phyloP scores from a whole-genome alignment of 2,888 invertebrate species.

The Polymixis lichenea region DNA sequence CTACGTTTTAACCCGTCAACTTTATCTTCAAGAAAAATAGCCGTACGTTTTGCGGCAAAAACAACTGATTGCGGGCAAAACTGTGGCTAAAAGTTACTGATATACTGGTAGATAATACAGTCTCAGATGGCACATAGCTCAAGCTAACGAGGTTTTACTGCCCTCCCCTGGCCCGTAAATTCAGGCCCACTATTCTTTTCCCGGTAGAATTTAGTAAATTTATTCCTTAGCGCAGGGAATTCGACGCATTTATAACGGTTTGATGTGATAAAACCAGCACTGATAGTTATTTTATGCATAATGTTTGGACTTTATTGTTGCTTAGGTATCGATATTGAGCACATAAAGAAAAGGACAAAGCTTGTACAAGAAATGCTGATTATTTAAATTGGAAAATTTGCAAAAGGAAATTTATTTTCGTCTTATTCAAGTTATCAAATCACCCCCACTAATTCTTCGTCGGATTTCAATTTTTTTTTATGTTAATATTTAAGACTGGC shows the following conservation, averaged over 20 bases:
- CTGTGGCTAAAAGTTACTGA: constrained; percentile 71
- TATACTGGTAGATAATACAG: constrained; percentile 74
- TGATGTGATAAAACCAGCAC: constrained; percentile 62
- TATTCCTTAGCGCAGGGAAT: constrained; percentile 78
- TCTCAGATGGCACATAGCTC: constrained; percentile 86
- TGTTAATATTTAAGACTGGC: background rate
- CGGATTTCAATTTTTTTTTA: background rate
- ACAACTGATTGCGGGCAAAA: constrained; percentile 58
- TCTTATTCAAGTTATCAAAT: background rate
- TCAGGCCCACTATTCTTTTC: constrained; percentile 87
- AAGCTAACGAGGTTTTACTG: constrained; percentile 88
- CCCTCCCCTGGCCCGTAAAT: constrained; percentile 86
- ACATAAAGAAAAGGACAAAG: constrained; percentile 34
- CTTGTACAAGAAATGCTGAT: constrained; percentile 11
- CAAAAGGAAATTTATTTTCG: background rate
- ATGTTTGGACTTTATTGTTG: constrained; percentile 48
- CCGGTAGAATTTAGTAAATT: constrained; percentile 86
- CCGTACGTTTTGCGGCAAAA: constrained; percentile 39
- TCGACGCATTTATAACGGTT: constrained; percentile 67
- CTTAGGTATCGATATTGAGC: constrained; percentile 29
- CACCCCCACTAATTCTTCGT: background rate
- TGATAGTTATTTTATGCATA: constrained; percentile 61
- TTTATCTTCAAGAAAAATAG: constrained; percentile 47
- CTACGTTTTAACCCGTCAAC: constrained; percentile 52
- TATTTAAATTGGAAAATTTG: background rate